Percentiles rank a stretch among this genome's conserved stretches.
These are phyloP conservation scores for Gallinago undulata DNA, from an alignment of 2,113 vertebrate species.

Conservation along the genomic window DNA sequence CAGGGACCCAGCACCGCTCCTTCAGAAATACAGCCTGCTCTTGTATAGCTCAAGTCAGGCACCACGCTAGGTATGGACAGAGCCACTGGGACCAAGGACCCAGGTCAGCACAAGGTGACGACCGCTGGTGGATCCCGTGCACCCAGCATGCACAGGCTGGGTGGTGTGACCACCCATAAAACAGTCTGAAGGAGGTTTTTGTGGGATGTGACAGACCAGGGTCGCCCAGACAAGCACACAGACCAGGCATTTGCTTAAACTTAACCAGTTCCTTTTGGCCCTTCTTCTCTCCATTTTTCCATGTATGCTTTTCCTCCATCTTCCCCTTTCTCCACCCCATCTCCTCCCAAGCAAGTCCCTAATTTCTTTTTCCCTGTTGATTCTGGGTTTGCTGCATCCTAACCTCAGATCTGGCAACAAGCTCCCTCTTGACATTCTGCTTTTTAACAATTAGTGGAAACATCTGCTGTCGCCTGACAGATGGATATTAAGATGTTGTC, in stretches of 20 bases:
- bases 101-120: not conserved
- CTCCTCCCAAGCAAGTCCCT: not conserved
- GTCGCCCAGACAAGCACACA: not conserved
- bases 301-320: not conserved
- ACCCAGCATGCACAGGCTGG: not conserved
- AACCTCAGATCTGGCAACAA: not conserved
- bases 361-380: not conserved
- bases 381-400: not conserved
- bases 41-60: not conserved
- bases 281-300: not conserved
- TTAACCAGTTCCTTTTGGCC: not conserved
- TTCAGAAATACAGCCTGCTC: not conserved
- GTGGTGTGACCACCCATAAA: not conserved
- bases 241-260: not conserved
- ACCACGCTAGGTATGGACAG: fast-evolving
- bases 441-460: not conserved
- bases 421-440: not conserved
- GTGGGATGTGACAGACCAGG: not conserved
- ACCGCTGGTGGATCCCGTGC: fast-evolving
- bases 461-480: not conserved
- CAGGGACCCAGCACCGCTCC: not conserved
- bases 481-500: not conserved
- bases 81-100: not conserved
- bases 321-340: not conserved
- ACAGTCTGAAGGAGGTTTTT: not conserved